Evolutionary conservation across 1,140 invertebrate genomes (phyloP).

Genomic region (Physella acuta): DNA sequence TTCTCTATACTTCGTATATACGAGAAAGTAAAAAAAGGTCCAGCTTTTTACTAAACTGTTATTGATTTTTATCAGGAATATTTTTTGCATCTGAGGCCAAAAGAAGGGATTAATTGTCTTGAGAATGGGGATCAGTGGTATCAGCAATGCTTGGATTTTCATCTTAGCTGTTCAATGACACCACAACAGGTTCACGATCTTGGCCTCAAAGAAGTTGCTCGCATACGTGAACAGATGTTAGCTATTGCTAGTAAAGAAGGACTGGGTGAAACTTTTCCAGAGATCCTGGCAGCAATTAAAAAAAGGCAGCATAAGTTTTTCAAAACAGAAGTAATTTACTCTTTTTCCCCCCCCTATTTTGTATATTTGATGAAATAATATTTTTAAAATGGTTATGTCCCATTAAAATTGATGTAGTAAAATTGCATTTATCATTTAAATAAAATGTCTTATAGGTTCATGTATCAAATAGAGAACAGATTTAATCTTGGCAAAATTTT

Average conservation of each 20-base stretch:
- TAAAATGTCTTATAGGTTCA: neutral
- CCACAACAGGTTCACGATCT: slow-evolving; percentile 57
- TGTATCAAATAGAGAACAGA: neutral
- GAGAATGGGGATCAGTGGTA: slow-evolving; percentile 55
- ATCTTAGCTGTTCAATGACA: slow-evolving; percentile 50
- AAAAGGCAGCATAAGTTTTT: neutral
- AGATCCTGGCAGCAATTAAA: neutral
- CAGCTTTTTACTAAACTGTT: neutral
- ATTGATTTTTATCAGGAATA: slow-evolving; percentile 46
- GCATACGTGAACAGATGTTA: slow-evolving; percentile 56
- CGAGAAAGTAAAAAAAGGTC: no score
- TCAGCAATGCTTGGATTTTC: slow-evolving; percentile 53
- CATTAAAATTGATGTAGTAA: no score
- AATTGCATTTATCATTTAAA: neutral
- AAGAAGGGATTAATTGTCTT: slow-evolving; percentile 47
- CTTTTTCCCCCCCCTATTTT: no score
- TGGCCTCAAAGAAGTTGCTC: slow-evolving; percentile 56
- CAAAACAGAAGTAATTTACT: neutral
- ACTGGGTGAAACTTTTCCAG: slow-evolving; percentile 3
- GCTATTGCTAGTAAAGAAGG: slow-evolving; percentile 39
- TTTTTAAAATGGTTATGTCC: no score
- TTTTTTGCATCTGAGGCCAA: slow-evolving; percentile 38
- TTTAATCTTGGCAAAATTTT: neutral
- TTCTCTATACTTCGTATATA: no score
- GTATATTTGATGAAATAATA: neutral